Evolutionary conservation across 1,140 invertebrate genomes (phyloP), one percentile per base, ranked within the genome.

Genomic region (Gonioctena quinquepunctata): DNA sequence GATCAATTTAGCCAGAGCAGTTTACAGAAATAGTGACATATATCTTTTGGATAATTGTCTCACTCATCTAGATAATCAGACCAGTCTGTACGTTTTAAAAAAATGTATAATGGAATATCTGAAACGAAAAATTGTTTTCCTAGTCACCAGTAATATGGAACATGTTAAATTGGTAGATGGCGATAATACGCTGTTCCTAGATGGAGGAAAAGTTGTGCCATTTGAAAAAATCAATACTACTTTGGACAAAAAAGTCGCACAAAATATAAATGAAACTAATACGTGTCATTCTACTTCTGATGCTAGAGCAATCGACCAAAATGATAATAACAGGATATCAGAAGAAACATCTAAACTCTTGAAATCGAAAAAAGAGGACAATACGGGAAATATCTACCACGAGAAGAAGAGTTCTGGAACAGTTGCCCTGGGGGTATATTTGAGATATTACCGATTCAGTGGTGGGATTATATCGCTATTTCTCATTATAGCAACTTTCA

Each of bases 31-130:
- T 81, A 89, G 90, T 4, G 91, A 93, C 73, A 88, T 95, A 33
- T 95, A 93, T 77, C 82, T 95, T 0, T 80, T 95, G 13, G 94
- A 95, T 80, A 93, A 95, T 84, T 92, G 92, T 2, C 81, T 95
- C 11, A 93, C 92, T 71, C 92, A 93, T 1, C 92, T 96, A 1
- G 94, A 96, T 81, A 86, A 92, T 2, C 90, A 91, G 70, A 93
- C 94, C 1, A 91, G 93, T 13, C 88, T 90, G 64, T 90, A 94
- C 79, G 86, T 96, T 68, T 95, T 95, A 76, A 88, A 92, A 64
- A 86, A 92, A 63, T 91, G 90, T 70, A 89, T 93, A 56, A 86
- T 82, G 50, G 90, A 89, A 2, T 90, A 91, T 79, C 83, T 96
- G 68, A 86, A 88, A 21, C 84, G 88, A 21, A 90, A 94, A 75